A percentile compares a stretch with the other conserved stretches of the same genome.
These are phyloP conservation scores for Diplodus sargus DNA, from an alignment of 2,797 vertebrate genomes.

Conservation along the genomic window DNA sequence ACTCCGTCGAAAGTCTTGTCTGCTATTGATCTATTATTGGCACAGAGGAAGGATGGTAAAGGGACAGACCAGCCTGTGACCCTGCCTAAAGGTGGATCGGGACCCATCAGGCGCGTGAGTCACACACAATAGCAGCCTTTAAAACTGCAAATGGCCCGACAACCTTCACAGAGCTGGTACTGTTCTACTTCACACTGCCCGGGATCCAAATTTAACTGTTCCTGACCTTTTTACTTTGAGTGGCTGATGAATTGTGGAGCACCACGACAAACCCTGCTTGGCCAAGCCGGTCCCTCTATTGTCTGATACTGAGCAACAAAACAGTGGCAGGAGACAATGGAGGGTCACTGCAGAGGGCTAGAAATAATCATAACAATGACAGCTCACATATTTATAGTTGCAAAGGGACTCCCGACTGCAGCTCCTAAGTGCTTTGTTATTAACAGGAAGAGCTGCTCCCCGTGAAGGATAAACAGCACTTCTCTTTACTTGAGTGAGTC, in stretches of 20 bases:
- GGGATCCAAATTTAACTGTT: constrained; percentile 67
- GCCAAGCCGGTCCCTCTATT: constrained; percentile 57
- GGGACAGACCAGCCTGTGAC: constrained; percentile 33
- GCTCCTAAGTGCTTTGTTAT: constrained; percentile 64
- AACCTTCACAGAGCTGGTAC: constrained; percentile 1
- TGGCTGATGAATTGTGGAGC: constrained; percentile 57
- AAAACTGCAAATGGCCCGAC: constrained; percentile 20
- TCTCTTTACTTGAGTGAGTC: constrained; percentile 61
- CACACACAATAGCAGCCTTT: constrained; percentile 57
- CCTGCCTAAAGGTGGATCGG: constrained; percentile 36
- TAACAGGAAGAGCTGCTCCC: constrained; percentile 71
- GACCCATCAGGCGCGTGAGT: constrained; percentile 30
- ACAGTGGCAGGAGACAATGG: constrained; percentile 73
- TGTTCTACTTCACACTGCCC: constrained; percentile 34
- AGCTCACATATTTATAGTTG: constrained; percentile 77
- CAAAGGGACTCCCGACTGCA: constrained; percentile 61
- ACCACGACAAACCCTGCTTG: constrained; percentile 29
- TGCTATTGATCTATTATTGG: constrained; percentile 54
- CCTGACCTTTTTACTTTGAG: constrained; percentile 65
- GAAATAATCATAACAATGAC: constrained; percentile 81
- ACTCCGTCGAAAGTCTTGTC: constrained; percentile 1
- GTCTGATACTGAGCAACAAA: constrained; percentile 61
- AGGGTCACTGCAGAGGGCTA: constrained; percentile 61
- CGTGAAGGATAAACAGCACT: constrained; percentile 62
- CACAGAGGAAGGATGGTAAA: constrained; percentile 64